Conservation (phyloP, 2,888 invertebrate species). For the Epirrita christyi region DNA sequence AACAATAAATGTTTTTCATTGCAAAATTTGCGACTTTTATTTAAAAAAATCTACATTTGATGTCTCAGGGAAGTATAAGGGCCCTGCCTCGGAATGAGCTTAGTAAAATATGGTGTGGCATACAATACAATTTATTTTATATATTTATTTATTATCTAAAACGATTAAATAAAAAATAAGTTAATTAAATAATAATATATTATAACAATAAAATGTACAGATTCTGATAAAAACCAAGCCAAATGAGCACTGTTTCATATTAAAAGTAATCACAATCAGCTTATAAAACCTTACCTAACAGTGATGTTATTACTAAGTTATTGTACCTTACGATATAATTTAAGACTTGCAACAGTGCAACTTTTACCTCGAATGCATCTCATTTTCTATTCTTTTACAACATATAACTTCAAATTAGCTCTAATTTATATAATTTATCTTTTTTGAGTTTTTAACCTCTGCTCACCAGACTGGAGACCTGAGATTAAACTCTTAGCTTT, state of each 20-base stretch:
- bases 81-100: neutral
- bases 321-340: constrained; percentile 27
- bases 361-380: constrained; percentile 22
- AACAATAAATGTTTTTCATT: constrained; percentile 35
- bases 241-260: constrained; percentile 49
- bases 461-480: constrained; percentile 57
- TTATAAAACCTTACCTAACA: constrained; percentile 24
- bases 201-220: constrained; percentile 64
- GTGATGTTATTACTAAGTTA: constrained; percentile 27
- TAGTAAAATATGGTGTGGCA: constrained; percentile 4
- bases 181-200: too few relatives aligned
- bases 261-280: constrained; percentile 35
- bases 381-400: constrained; percentile 22
- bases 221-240: constrained; percentile 52
- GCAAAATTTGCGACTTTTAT: constrained; percentile 28
- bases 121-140: constrained; percentile 42
- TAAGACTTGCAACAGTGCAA: constrained; percentile 18
- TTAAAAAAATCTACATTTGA: neutral
- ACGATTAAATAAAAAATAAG: constrained; percentile 69
- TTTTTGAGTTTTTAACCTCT: too few relatives aligned
- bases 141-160: constrained; percentile 65
- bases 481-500: constrained; percentile 67
- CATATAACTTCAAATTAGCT: constrained; percentile 41
- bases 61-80: neutral
- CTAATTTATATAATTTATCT: constrained; percentile 55